Evolutionary conservation across 2,888 invertebrate species (phyloP).

Genomic region (Parasteatoda lunata): DNA sequence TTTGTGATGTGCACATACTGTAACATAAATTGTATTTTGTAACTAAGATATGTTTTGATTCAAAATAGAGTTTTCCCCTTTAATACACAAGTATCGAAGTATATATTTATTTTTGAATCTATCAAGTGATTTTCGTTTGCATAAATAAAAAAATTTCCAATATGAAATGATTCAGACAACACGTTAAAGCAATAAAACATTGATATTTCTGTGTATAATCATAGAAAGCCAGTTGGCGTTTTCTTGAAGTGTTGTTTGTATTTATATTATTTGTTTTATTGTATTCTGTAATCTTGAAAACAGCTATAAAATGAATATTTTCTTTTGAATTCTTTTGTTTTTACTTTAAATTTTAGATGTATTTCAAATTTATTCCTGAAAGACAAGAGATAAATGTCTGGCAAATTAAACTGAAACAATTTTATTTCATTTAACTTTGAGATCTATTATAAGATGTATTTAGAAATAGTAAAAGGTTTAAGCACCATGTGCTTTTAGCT

Average conservation of each 20-base stretch:
- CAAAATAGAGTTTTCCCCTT: background rate
- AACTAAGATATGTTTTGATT: background rate
- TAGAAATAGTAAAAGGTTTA: no score
- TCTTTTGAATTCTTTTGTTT: background rate
- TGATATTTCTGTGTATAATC: background rate
- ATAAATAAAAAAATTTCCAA: background rate
- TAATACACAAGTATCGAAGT: background rate
- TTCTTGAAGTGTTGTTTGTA: conserved; percentile 2
- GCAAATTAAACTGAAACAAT: no score
- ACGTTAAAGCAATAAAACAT: background rate
- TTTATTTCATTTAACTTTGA: no score
- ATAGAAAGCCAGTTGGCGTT: background rate
- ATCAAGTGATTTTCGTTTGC: background rate
- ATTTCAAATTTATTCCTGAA: no score
- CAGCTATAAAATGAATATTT: conserved; percentile 2
- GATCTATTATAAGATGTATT: no score
- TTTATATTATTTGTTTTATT: conserved; percentile 2
- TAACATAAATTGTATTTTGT: background rate
- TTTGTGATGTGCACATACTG: no score
- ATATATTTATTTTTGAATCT: background rate
- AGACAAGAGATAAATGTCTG: no score
- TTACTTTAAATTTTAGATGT: background rate
- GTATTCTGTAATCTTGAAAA: background rate
- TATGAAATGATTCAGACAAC: background rate
- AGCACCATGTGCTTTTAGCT: no score